Evolutionary conservation across 2,888 invertebrate species (phyloP).

Genomic region (Eupithecia abbreviata): DNA sequence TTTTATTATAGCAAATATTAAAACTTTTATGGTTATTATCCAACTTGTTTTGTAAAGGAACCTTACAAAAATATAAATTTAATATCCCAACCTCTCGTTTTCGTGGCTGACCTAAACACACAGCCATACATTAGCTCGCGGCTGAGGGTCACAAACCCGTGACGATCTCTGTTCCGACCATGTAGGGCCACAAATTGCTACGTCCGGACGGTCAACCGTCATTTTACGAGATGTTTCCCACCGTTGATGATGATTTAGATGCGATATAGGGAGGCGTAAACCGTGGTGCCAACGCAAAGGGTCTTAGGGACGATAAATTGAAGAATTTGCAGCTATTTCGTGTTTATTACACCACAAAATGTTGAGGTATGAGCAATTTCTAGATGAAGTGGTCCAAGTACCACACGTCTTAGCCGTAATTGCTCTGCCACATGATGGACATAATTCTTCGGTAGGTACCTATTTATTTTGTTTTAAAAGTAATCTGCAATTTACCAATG

Average conservation of each 20-base stretch:
- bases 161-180: slow-evolving; percentile 45
- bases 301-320: slow-evolving; percentile 28
- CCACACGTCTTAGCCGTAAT: slow-evolving; percentile 5
- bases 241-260: slow-evolving; percentile 82
- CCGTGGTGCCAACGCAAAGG: slow-evolving; percentile 50
- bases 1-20: neutral
- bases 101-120: slow-evolving; percentile 34
- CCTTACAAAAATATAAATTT: neutral
- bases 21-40: no score
- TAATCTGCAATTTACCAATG: neutral
- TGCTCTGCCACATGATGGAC: neutral
- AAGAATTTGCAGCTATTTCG: slow-evolving; percentile 16
- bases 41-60: neutral
- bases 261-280: slow-evolving; percentile 70
- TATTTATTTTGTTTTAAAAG: neutral
- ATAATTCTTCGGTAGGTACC: neutral
- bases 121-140: slow-evolving; percentile 25
- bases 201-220: slow-evolving; percentile 68
- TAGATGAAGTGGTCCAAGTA: neutral
- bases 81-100: neutral
- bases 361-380: slow-evolving; percentile 9
- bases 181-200: slow-evolving; percentile 48
- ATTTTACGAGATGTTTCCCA: slow-evolving; percentile 77
- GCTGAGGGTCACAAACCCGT: slow-evolving; percentile 37
- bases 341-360: slow-evolving; percentile 17